Conservation (phyloP, 2,113 vertebrate species). For the Neopipo cinnamomea region DNA sequence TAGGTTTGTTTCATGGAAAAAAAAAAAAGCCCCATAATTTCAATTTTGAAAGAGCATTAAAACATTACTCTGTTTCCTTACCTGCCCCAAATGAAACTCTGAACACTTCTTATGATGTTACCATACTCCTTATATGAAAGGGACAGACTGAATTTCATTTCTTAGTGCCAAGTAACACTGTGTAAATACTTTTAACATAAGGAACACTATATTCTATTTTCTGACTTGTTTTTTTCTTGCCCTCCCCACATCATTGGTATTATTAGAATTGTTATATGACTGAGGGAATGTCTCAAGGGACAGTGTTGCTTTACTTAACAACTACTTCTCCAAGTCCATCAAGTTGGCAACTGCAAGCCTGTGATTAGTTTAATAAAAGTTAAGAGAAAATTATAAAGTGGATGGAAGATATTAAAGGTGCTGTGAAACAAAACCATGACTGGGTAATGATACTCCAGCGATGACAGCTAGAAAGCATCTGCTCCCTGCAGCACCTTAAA, state of each 20-base stretch:
- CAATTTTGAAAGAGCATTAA: not conserved
- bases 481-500: not conserved
- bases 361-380: constrained; percentile 30
- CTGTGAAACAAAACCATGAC: not conserved
- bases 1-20: not conserved
- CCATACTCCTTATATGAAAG: not conserved
- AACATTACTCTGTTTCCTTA: not conserved
- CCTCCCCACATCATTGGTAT: not conserved
- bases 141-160: not conserved
- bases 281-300: not conserved
- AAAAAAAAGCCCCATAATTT: not conserved
- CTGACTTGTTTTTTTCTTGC: constrained; percentile 27
- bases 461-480: not conserved
- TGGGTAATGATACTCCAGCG: not conserved
- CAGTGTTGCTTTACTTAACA: constrained; percentile 26
- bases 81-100: not conserved
- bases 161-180: not conserved
- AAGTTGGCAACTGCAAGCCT: constrained; percentile 9
- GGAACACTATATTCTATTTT: constrained; percentile 4
- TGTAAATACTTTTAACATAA: constrained; percentile 25
- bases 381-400: constrained; percentile 5
- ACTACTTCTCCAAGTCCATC: constrained; percentile 4
- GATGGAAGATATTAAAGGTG: constrained; percentile 20
- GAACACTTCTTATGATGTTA: not conserved
- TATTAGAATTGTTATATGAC: constrained; percentile 38